A percentile compares a stretch with the other conserved stretches of the same genome.
These are phyloP conservation scores for Polypterus bichir DNA, from an alignment of 2,113 vertebrate genomes.

Conservation along the genomic window DNA sequence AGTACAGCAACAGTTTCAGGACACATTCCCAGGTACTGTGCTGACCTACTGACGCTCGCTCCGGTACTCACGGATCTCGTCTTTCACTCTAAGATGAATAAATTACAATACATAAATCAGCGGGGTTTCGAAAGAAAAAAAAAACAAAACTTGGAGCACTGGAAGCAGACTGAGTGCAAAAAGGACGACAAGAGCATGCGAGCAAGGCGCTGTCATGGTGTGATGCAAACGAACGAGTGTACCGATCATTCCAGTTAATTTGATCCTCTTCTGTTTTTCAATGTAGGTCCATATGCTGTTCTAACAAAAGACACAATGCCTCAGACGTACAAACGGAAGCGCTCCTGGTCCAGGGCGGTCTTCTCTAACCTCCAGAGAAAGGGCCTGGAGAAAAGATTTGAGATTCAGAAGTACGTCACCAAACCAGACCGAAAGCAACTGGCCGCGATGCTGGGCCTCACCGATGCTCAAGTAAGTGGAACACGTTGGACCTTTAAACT, in stretches of 20 bases:
- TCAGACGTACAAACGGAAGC: slow-evolving; percentile 93
- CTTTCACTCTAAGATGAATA: too few species aligned
- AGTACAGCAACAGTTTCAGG: slow-evolving; percentile 97
- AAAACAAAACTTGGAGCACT: too few species aligned
- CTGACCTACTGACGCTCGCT: too few species aligned
- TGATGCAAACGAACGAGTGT: too few species aligned
- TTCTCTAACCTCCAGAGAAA: slow-evolving; percentile 97
- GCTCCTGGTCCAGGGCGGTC: slow-evolving; percentile 93
- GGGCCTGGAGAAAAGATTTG: slow-evolving; percentile 92
- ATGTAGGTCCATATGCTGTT: slow-evolving; percentile 81
- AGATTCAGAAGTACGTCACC: slow-evolving; percentile 97
- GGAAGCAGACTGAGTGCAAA: too few species aligned
- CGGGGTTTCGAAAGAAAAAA: too few species aligned
- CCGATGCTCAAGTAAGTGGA: slow-evolving; percentile 82
- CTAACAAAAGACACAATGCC: slow-evolving; percentile 97
- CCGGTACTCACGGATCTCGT: too few species aligned
- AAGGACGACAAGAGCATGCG: too few species aligned
- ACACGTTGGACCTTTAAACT: background rate
- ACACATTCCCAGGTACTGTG: slow-evolving; percentile 90
- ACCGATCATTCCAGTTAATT: too few species aligned
- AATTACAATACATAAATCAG: too few species aligned
- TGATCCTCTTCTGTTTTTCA: too few species aligned
- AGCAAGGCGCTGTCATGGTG: too few species aligned
- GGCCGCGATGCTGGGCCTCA: slow-evolving; percentile 92
- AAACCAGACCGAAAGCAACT: slow-evolving; percentile 96